Evolutionary conservation across 1,140 invertebrate genomes (phyloP).

Genomic region (Propsilocerus akamusi): DNA sequence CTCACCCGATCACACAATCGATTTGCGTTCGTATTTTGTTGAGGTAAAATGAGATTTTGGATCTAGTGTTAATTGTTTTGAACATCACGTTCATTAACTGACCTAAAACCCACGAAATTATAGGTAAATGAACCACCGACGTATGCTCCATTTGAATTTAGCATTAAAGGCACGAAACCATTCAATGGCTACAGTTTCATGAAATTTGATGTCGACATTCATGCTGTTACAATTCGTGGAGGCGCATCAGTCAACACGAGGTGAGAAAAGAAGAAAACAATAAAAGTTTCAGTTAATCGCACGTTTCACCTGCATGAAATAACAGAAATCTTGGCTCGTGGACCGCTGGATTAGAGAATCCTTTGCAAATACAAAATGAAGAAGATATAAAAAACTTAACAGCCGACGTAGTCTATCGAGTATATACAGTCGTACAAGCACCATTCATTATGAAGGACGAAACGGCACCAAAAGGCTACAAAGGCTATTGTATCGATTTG

Average conservation of each 20-base stretch:
- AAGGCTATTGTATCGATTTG: slow-evolving; percentile 87
- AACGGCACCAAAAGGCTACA: slow-evolving; percentile 42
- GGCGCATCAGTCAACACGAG: slow-evolving; percentile 40
- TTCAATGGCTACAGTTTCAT: slow-evolving; percentile 51
- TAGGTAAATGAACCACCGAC: slow-evolving; percentile 39
- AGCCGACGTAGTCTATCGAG: slow-evolving; percentile 58
- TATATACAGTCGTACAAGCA: slow-evolving; percentile 65
- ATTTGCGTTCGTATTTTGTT: slow-evolving; percentile 32
- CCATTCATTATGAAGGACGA: slow-evolving; percentile 70
- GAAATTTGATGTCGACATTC: slow-evolving; percentile 49
- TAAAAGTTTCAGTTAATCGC: too few species aligned
- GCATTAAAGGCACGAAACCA: slow-evolving; percentile 21
- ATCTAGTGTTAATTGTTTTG: slow-evolving; percentile 17
- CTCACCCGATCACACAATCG: slow-evolving; percentile 39
- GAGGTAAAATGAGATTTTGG: slow-evolving; percentile 23
- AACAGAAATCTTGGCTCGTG: slow-evolving; percentile 42
- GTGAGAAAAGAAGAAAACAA: too few species aligned
- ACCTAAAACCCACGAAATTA: slow-evolving; percentile 10
- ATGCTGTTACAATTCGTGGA: slow-evolving; percentile 40
- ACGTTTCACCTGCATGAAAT: too few species aligned
- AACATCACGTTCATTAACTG: slow-evolving; percentile 16
- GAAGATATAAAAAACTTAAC: slow-evolving; percentile 51
- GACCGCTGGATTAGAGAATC: slow-evolving; percentile 44
- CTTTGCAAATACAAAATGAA: slow-evolving; percentile 37
- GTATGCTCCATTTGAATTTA: slow-evolving; percentile 38